These are phyloP conservation scores for Megaceryle maxima DNA, from an alignment of 2,113 vertebrate genomes.

Conservation along the genomic window DNA sequence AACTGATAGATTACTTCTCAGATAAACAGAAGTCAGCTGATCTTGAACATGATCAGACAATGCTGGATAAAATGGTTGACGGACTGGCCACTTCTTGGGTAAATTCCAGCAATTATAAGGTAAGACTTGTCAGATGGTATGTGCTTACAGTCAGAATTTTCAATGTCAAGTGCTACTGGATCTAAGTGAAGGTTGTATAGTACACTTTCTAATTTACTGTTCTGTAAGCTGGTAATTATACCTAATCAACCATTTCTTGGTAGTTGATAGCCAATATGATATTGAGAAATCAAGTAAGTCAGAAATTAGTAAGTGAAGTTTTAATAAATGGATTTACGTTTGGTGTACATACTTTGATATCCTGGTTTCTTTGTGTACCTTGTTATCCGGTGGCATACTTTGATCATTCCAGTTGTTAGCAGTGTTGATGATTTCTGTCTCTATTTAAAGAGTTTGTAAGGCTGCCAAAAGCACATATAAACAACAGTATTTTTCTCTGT, in stretches of 20 bases:
- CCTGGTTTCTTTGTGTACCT: neutral
- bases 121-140: constrained; percentile 65
- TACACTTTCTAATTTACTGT: neutral
- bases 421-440: neutral
- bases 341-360: neutral
- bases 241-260: neutral
- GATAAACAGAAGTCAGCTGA: constrained; percentile 93
- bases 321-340: neutral
- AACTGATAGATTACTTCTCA: constrained; percentile 91
- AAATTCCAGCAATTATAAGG: constrained; percentile 99
- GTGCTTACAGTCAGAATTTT: neutral
- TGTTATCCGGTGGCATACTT: neutral
- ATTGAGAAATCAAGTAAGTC: neutral
- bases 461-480: neutral
- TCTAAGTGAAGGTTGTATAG: neutral
- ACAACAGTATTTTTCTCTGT: neutral
- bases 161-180: neutral
- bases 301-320: neutral
- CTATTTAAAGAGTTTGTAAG: neutral
- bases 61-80: constrained; percentile 96
- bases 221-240: neutral
- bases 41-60: constrained; percentile 95
- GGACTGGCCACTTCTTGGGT: constrained; percentile 96
- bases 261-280: neutral
- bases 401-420: neutral